A percentile compares a stretch with the other conserved stretches of the same genome.
Conservation (phyloP, 2,113 vertebrate genomes). For the Galeopterus variegatus region DNA sequence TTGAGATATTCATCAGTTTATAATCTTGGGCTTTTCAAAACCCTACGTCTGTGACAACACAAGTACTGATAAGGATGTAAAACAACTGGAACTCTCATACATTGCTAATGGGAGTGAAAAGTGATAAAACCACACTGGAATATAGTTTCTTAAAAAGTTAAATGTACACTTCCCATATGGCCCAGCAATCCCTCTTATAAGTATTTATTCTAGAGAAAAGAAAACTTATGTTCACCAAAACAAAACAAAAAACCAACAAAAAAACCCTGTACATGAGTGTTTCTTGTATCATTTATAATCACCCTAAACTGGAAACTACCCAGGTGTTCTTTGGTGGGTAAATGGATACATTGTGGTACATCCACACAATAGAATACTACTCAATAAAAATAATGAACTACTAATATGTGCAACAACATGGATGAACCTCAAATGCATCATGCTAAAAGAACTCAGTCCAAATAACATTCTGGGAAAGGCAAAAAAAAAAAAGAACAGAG, state of each 20-base stretch:
- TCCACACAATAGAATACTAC: background rate
- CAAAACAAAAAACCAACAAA: too few species aligned
- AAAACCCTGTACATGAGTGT: background rate
- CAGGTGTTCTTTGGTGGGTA: slow-evolving; percentile 16
- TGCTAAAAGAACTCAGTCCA: background rate
- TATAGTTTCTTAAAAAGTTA: background rate
- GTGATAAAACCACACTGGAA: background rate
- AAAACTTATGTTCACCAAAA: background rate
- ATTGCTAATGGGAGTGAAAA: slow-evolving; percentile 8
- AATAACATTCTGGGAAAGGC: background rate
- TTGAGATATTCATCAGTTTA: background rate
- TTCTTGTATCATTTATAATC: background rate
- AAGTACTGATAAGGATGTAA: background rate
- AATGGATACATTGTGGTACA: background rate
- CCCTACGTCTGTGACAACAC: background rate
- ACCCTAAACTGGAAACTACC: background rate
- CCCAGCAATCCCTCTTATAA: background rate
- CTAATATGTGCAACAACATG: background rate
- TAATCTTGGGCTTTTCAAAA: slow-evolving; percentile 5
- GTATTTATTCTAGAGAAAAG: background rate
- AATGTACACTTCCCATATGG: background rate
- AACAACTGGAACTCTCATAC: background rate
- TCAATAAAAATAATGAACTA: background rate
- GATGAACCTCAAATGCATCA: background rate
- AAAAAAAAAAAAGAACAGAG: background rate